Base-by-base conservation (phyloP, 2,888 invertebrate species). In the Macrophya alboannulata region DNA sequence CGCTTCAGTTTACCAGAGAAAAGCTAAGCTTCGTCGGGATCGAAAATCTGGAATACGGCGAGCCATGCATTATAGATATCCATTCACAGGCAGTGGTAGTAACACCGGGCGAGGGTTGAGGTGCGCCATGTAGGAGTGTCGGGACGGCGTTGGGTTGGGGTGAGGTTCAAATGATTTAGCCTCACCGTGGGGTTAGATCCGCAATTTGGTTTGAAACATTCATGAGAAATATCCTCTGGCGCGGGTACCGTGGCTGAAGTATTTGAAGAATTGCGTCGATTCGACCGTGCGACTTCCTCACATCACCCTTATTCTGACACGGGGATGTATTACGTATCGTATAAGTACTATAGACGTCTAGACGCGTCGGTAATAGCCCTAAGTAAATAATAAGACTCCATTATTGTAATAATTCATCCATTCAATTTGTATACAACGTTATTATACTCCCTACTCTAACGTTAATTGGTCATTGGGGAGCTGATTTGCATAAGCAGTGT, bases 131-230 rank as follows among this genome's bases (percentile, higher is more conserved):
- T 81, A 87, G 86, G 86, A 82, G 88, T 88, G 86, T 86, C 72
- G 83, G 84, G 83, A 85, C 81, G 85, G 43, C 74, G 76, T 84
- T 45, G 85, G 88, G 88, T 79, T 88, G 87, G 87, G 86, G 88
- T 81, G 88, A 87, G 89, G 90, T 90, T 91, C 91, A 91, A 92
- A 92, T 92, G 92, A 92, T 92, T 92, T 92, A 92, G 90, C 90
- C 90, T 87, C 90, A 90, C 91, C 91, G 89, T 90, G 92, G 92
- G 92, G 92, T 92, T 92, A 92, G 92, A 92, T 92, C 91, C 90
- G 92, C 92, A 92, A 92, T 92, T 92, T 92, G 92, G 91, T 92
- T 92, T 92, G 92, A 92, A 92, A 92, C 92, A 92, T 92, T 92
- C 92, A 92, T 92, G 92, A 92, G 92, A 92, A 92, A 92, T 92